These are phyloP conservation scores for Pristionchus pacificus DNA, from an alignment of 1,140 invertebrate genomes.

Conservation along the genomic window DNA sequence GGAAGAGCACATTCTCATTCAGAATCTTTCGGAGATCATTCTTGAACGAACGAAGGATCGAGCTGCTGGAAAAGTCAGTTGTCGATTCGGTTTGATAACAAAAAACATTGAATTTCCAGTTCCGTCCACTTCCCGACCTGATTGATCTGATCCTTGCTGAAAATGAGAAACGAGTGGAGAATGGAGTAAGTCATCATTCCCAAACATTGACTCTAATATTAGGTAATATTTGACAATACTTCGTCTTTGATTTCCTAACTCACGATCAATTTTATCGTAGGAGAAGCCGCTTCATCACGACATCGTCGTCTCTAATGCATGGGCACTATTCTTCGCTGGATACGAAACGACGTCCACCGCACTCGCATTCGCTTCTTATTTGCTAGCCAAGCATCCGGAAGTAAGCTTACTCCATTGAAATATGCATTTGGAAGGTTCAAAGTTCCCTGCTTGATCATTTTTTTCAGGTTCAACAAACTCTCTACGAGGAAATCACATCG, in stretches of 20 bases:
- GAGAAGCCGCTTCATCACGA: background rate
- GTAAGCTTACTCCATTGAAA: slow-evolving; percentile 54
- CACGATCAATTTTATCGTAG: background rate
- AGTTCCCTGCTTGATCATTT: slow-evolving; percentile 47
- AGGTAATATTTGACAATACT: background rate
- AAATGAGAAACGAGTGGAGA: background rate
- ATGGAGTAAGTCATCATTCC: background rate
- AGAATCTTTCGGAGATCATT: background rate
- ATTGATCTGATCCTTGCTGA: background rate
- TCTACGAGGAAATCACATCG: background rate
- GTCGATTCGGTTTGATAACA: background rate
- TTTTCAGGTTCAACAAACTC: background rate
- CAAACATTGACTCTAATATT: background rate
- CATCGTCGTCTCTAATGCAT: background rate
- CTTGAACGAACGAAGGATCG: background rate
- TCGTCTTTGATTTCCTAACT: background rate
- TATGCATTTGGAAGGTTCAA: too few relatives aligned
- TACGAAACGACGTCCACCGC: slow-evolving; percentile 59
- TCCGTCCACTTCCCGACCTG: background rate
- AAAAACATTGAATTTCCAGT: background rate
- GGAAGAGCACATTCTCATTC: background rate
- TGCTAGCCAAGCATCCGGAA: slow-evolving; percentile 57
- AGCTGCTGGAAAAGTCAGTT: background rate
- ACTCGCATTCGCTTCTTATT: slow-evolving; percentile 54
- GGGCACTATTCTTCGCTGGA: slow-evolving; percentile 58